Percentiles rank a stretch among this genome's conserved stretches.
phyloP scores from a whole-genome alignment of 2,888 invertebrate species.

The Esperia sulphurella region DNA sequence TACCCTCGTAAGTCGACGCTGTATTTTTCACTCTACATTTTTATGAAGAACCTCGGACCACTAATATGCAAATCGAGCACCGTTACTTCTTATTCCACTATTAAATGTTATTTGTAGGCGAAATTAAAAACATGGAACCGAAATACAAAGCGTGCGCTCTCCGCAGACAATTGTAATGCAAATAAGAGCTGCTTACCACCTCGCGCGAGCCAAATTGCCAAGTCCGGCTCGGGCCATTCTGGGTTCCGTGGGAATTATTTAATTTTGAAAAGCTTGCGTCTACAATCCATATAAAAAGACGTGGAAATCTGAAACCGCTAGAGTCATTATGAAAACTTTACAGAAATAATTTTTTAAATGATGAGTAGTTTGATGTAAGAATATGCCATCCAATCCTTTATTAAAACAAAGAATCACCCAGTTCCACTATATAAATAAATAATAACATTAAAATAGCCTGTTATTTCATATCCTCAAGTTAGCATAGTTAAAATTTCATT shows the following conservation, averaged over 20 bases:
- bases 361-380: too few relatives aligned
- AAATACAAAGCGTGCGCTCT: conserved; percentile 43
- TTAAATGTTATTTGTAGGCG: conserved; percentile 69
- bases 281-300: too few relatives aligned
- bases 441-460: too few relatives aligned
- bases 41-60: conserved; percentile 44
- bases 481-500: too few relatives aligned
- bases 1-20: conserved; percentile 23
- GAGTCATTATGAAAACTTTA: too few relatives aligned
- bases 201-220: conserved; percentile 27
- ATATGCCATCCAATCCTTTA: too few relatives aligned
- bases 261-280: too few relatives aligned
- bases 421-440: too few relatives aligned
- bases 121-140: conserved; percentile 69
- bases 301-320: too few relatives aligned
- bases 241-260: not conserved
- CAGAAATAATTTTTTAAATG: too few relatives aligned
- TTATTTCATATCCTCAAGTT: too few relatives aligned
- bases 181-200: conserved; percentile 36
- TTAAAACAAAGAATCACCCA: too few relatives aligned
- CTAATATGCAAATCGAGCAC: conserved; percentile 60
- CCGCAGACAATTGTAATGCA: conserved; percentile 69
- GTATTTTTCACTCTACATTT: conserved; percentile 38
- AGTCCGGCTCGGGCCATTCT: not conserved
- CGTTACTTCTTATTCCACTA: conserved; percentile 58